Evolutionary conservation across 2,797 vertebrate species (phyloP), one percentile per base, ranked within the genome.

Genomic region (Pseudochirops corinnae): DNA sequence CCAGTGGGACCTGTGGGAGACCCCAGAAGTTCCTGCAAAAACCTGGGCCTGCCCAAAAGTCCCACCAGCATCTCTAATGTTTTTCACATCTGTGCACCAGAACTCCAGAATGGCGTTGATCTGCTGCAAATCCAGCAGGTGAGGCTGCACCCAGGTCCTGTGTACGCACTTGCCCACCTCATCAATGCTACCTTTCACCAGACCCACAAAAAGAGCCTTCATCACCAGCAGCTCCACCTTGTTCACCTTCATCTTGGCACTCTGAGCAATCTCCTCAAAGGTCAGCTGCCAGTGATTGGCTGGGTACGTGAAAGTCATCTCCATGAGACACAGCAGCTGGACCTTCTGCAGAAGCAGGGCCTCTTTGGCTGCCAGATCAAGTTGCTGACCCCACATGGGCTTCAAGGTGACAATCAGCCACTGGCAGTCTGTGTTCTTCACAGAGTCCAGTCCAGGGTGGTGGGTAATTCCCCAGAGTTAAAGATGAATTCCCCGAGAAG

Each of bases 231-330:
- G 98, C 98, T 99, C 99, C 99, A 99, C 99, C 99, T 99, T 99
- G 0, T 99, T 99, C 33, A 99, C 99, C 0, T 99, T 99, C 98
- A 99, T 99, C 98, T 99, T 99, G 98, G 99, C 99, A 96, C 99
- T 99, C 98, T 99, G 99, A 55, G 99, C 99, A 90, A 99, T 99
- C 98, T 99, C 99, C 3, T 99, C 99, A 96, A 99, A 99, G 56
- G 99, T 99, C 96, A 99, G 99, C 97, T 99, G 99, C 93, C 99
- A 98, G 98, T 99, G 99, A 95, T 99, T 99, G 52, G 99, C 99
- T 0, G 99, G 99, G 28, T 99, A 99, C 93, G 99, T 99, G 98
- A 99, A 99, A 29, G 99, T 99, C 99, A 99, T 99, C 99, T 99
- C 99, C 99, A 99, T 99, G 87, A 99, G 99, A 96, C 99, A 99